phyloP scores from a whole-genome alignment of 1,140 invertebrate species.

The Linepithema humile region DNA sequence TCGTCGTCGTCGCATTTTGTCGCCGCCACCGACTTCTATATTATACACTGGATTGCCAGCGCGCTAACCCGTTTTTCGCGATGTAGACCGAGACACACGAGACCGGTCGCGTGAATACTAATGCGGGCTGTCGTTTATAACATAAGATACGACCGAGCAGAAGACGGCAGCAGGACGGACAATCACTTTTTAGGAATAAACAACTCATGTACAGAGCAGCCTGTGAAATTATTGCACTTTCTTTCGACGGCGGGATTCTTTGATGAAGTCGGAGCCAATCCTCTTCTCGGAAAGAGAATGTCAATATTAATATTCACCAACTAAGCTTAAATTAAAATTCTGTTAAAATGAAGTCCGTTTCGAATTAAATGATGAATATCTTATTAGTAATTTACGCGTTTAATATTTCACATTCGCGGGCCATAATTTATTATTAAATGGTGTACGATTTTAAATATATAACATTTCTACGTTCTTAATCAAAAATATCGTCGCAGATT shows the following conservation, averaged over 20 bases:
- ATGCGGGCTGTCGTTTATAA: slow-evolving; percentile 1
- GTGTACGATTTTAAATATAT: no score
- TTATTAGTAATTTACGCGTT: neutral
- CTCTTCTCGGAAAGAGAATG: neutral
- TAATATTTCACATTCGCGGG: neutral
- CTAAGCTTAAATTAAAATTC: neutral
- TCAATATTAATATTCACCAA: neutral
- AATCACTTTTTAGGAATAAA: neutral
- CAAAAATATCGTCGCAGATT: neutral
- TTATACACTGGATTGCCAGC: neutral
- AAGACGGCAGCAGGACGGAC: neutral
- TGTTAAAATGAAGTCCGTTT: neutral
- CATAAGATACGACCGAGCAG: neutral
- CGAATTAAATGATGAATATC: neutral
- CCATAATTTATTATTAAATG: neutral
- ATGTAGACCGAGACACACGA: neutral
- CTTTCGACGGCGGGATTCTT: neutral
- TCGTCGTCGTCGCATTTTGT: neutral
- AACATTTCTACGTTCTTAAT: neutral
- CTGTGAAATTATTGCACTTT: neutral
- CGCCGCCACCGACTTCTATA: neutral
- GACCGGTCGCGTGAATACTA: neutral
- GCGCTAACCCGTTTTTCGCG: neutral
- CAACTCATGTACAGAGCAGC: neutral
- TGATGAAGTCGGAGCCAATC: neutral